Conservation (phyloP, 2,113 vertebrate species). For the Calonectris borealis region DNA sequence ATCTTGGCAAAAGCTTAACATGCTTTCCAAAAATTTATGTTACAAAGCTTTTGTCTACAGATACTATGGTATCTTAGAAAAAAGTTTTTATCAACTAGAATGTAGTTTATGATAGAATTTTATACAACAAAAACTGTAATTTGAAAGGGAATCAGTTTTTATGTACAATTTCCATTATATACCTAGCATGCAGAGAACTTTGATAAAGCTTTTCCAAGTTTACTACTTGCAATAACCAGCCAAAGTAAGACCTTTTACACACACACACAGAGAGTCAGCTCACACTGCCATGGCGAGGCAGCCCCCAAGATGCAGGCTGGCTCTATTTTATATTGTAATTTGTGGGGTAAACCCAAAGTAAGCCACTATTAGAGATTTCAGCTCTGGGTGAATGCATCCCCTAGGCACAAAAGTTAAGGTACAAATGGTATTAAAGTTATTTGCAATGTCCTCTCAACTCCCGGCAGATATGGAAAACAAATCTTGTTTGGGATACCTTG, state of each 20-base stretch:
- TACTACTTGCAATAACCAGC: not conserved
- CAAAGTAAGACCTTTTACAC: not conserved
- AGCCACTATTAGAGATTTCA: not conserved
- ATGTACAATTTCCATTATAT: not conserved
- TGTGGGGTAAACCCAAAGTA: not conserved
- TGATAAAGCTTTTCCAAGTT: not conserved
- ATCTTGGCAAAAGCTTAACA: not conserved
- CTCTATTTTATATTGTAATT: not conserved
- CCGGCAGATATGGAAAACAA: not conserved
- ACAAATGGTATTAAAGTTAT: not conserved
- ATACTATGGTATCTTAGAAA: not conserved
- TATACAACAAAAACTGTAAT: not conserved
- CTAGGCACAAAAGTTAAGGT: not conserved
- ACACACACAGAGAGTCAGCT: not conserved
- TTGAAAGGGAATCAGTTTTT: conserved; percentile 18
- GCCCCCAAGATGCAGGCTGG: not conserved
- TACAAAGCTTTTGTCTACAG: not conserved
- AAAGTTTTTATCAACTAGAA: not conserved
- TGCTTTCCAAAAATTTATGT: conserved; percentile 19
- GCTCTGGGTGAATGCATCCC: not conserved
- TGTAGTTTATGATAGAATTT: not conserved
- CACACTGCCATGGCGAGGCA: not conserved
- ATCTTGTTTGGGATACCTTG: not conserved
- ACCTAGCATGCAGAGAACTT: not conserved
- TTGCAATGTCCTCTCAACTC: not conserved